Evolutionary conservation across 2,888 invertebrate genomes (phyloP).

Genomic region (Ditula angustiorana): DNA sequence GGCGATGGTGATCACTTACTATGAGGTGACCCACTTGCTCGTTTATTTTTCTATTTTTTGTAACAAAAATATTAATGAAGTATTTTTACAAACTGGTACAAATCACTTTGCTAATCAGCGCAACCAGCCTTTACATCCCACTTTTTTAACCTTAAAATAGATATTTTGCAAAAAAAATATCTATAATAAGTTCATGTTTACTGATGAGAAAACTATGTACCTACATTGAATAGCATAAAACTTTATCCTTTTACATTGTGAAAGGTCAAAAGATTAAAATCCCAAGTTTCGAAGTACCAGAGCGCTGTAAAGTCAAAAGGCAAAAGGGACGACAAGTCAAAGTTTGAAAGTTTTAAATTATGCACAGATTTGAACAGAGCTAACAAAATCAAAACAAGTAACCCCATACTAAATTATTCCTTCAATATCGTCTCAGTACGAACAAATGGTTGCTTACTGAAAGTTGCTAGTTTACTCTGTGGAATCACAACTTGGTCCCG

Average conservation of each 20-base stretch:
- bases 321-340: constrained; percentile 11
- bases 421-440: constrained; percentile 39
- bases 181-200: too few species aligned
- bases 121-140: too few species aligned
- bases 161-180: too few species aligned
- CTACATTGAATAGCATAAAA: not conserved
- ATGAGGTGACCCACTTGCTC: too few species aligned
- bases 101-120: too few species aligned
- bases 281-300: constrained; percentile 6
- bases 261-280: constrained; percentile 2
- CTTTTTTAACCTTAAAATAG: too few species aligned
- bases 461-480: constrained; percentile 40
- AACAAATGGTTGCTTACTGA: constrained; percentile 41
- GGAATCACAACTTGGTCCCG: constrained; percentile 30
- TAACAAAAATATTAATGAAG: too few species aligned
- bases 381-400: constrained; percentile 34
- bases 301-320: constrained; percentile 19
- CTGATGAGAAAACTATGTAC: too few species aligned
- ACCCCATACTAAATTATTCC: constrained; percentile 36
- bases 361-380: constrained; percentile 34
- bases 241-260: not conserved
- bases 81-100: too few species aligned
- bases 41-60: too few species aligned
- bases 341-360: constrained; percentile 34
- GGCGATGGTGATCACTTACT: too few species aligned